Evolutionary conservation across 2,113 vertebrate genomes (phyloP), one percentile per base, ranked within the genome.

Genomic region (Physeter macrocephalus): DNA sequence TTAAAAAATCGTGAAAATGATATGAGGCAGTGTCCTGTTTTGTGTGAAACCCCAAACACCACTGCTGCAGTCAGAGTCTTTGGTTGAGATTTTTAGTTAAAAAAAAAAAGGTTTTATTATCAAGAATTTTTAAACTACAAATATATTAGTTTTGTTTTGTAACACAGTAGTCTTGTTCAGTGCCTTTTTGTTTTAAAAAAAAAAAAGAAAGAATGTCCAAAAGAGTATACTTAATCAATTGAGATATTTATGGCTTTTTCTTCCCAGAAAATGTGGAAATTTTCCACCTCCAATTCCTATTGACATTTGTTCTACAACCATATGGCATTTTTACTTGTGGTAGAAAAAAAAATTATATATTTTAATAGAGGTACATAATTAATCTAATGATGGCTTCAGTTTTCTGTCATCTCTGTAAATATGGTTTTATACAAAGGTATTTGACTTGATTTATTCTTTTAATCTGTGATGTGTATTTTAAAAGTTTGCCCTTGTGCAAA

Each of bases 241-340:
- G 57, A 66, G 71, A 36, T 95, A 64, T 71, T 71, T 71, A 43
- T 78, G 89, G 25, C 25, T 92, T 85, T 89, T 96, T 84, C 74
- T 59, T 93, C 77, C 12, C 52, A 74, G 41, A 67, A 92, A 85
- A 82, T 87, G n/a, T 86, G 62, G 80, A 75, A 5, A 87, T 90
- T 82, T 93, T 94, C 66, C 15, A 75, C 61, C 36, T 80, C 52
- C 34, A 39, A 7, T 77, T 94, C 49, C 67, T 87, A 9, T 23
- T 97, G 85, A 85, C 64, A 54, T 80, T 90, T 95, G 71, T 93
- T 86, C 43, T 84, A n/a, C 11, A 90, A 66, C 43, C 57, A 57
- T 57, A 41, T 85, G 90, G 46, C 84, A 89, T 54, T 66, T 88
- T 93, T 92, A 89, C 34, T 46, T 66, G 14, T 23, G 46, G 36